Evolutionary conservation across 2,888 invertebrate genomes (phyloP).

Genomic region (Malachius bipustulatus): DNA sequence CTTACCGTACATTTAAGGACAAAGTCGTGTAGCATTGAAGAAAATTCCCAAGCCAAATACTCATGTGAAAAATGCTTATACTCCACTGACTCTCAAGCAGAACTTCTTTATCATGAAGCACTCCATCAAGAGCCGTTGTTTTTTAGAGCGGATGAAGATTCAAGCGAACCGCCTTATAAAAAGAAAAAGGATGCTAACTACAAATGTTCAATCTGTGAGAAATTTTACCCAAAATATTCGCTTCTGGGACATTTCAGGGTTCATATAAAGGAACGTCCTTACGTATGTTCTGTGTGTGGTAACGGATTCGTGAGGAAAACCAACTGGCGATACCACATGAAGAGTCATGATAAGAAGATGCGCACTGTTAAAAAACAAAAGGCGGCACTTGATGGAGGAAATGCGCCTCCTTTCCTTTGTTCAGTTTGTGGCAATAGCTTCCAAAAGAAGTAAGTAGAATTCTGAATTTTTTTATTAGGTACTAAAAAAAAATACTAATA

Average conservation of each 20-base stretch:
- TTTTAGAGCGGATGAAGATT: conserved; percentile 27
- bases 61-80: conserved; percentile 51
- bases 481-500: no score
- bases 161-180: conserved; percentile 26
- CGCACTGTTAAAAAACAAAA: no score
- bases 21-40: conserved; percentile 43
- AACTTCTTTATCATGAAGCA: conserved; percentile 60
- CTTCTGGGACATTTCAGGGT: conserved; percentile 56
- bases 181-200: conserved; percentile 39
- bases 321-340: conserved; percentile 51
- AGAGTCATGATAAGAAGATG: conserved; percentile 38
- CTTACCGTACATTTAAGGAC: conserved; percentile 57
- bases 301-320: conserved; percentile 54
- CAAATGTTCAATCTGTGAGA: conserved; percentile 56
- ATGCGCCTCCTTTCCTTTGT: conserved; percentile 32
- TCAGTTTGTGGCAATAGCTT: conserved; percentile 39
- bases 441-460: conserved; percentile 41
- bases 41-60: conserved; percentile 17
- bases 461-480: no score
- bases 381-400: conserved; percentile 10
- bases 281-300: conserved; percentile 50
- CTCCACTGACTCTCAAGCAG: conserved; percentile 53
- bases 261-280: conserved; percentile 65
- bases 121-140: conserved; percentile 46
- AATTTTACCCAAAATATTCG: conserved; percentile 51